These are phyloP conservation scores for Ypsolopha sequella DNA, from an alignment of 2,888 invertebrate genomes.

Conservation along the genomic window DNA sequence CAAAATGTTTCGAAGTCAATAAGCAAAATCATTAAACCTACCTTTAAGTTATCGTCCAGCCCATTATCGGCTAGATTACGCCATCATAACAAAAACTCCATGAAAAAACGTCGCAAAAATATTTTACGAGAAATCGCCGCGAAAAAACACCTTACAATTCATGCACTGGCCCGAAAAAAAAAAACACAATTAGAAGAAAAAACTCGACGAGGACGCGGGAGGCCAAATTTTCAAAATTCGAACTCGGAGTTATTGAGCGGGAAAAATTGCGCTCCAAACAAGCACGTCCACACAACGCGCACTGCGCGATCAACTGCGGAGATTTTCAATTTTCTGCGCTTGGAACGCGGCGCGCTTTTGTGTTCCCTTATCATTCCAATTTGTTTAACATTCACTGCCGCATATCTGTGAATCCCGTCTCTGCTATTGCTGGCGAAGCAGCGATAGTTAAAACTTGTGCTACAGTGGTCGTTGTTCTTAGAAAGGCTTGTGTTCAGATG, in stretches of 20 bases:
- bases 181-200: neutral
- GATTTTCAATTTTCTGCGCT: conserved; percentile 10
- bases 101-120: neutral
- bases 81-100: neutral
- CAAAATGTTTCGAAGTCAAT: conserved; percentile 1
- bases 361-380: neutral
- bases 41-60: conserved; percentile 4
- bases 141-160: neutral
- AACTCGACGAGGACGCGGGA: neutral
- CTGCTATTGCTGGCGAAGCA: no score
- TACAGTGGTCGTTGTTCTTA: no score
- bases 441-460: no score
- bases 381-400: neutral
- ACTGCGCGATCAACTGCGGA: conserved; percentile 40
- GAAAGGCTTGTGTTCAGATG: no score
- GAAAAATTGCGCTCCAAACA: conserved; percentile 21
- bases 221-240: conserved; percentile 14
- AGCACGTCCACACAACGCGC: conserved; percentile 28
- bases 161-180: neutral
- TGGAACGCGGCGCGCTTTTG: neutral
- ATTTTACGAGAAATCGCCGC: neutral
- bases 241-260: conserved; percentile 32
- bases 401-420: no score
- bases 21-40: conserved; percentile 1
- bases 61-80: conserved; percentile 11